Conservation (phyloP, 2,888 invertebrate species). For the Thecocarcelia acutangulata region DNA sequence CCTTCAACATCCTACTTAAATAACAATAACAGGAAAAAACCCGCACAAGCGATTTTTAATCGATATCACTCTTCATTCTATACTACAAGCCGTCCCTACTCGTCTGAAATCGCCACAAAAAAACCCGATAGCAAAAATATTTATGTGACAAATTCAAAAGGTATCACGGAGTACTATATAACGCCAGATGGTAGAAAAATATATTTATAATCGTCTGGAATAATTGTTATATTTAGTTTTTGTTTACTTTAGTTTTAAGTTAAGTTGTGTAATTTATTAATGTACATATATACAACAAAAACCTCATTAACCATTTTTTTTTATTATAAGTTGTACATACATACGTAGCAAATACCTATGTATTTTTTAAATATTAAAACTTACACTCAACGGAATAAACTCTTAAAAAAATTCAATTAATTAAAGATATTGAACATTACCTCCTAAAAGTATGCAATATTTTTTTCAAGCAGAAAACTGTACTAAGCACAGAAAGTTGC, state of each 20-base stretch:
- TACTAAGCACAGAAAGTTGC: neutral
- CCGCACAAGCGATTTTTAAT: slow-evolving; percentile 17
- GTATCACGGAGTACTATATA: slow-evolving; percentile 79
- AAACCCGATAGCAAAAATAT: slow-evolving; percentile 76
- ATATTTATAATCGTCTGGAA: slow-evolving; percentile 71
- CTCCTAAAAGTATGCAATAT: slow-evolving; percentile 37
- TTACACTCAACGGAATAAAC: too few relatives aligned
- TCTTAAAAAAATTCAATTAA: too few relatives aligned
- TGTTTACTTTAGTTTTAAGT: slow-evolving; percentile 14
- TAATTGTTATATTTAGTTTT: slow-evolving; percentile 10
- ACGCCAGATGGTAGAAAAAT: slow-evolving; percentile 78
- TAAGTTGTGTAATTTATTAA: too few relatives aligned
- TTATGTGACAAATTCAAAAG: slow-evolving; percentile 79
- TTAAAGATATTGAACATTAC: neutral
- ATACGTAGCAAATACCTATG: too few relatives aligned
- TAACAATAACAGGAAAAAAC: slow-evolving; percentile 37
- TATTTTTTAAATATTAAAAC: too few relatives aligned
- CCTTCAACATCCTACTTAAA: neutral
- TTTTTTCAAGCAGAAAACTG: neutral
- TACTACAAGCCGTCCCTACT: slow-evolving; percentile 49
- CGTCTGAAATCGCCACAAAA: slow-evolving; percentile 64
- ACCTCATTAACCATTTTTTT: too few relatives aligned
- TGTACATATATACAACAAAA: too few relatives aligned
- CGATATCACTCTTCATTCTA: slow-evolving; percentile 71
- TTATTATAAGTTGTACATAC: too few relatives aligned